A percentile compares a stretch with the other conserved stretches of the same genome.
phyloP scores from a whole-genome alignment of 2,888 invertebrate species.

The Helleia helle region DNA sequence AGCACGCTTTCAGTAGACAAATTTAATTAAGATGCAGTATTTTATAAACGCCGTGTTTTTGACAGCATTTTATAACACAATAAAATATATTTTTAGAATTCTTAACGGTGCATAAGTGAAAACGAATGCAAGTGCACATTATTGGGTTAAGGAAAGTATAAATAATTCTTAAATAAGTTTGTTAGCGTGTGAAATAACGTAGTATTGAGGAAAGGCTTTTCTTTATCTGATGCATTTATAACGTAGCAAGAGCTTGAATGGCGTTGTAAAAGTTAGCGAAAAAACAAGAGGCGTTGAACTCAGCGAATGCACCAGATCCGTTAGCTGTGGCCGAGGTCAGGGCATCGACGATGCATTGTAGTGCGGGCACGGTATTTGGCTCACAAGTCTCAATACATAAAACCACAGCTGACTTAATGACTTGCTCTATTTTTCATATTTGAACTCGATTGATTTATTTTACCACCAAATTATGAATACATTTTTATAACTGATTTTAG shows the following conservation, averaged over 20 bases:
- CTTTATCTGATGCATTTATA: conserved; percentile 20
- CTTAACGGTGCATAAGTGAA: too few species aligned
- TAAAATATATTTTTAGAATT: too few species aligned
- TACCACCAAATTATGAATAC: neutral
- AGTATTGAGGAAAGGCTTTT: neutral
- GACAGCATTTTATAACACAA: too few species aligned
- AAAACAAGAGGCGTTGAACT: conserved; percentile 59
- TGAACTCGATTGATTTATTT: neutral
- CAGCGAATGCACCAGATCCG: conserved; percentile 54
- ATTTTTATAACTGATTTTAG: neutral
- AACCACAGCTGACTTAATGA: conserved; percentile 29
- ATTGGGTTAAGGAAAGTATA: too few species aligned
- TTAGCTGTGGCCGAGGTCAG: conserved; percentile 64
- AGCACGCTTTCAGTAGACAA: too few species aligned
- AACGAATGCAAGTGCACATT: too few species aligned
- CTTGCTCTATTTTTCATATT: conserved; percentile 10
- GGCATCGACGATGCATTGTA: conserved; percentile 29
- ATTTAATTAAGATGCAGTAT: too few species aligned
- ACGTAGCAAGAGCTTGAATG: conserved; percentile 28
- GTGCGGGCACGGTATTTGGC: conserved; percentile 24
- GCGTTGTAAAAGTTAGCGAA: conserved; percentile 43
- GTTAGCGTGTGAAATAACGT: neutral
- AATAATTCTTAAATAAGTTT: too few species aligned
- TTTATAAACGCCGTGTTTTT: too few species aligned
- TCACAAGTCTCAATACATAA: conserved; percentile 32